Base-by-base conservation (phyloP, 2,888 invertebrate species). In the Heteromurus nitidus region DNA sequence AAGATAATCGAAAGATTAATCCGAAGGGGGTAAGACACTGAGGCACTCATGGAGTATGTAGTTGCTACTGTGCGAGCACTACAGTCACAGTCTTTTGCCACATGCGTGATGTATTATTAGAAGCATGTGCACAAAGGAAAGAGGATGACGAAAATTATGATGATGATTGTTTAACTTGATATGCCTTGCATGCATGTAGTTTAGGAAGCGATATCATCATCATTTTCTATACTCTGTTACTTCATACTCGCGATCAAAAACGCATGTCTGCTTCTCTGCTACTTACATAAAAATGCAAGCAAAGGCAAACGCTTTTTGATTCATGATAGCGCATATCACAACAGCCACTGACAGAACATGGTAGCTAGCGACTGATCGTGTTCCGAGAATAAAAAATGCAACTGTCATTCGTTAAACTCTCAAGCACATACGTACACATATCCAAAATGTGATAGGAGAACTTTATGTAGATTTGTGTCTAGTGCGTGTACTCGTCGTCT, bases 71-170 rank as follows among this genome's bases (percentile, higher is more conserved):
- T 60, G 30, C 65, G 31, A 64, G 42, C 62, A 60, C 55, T 72
- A 26, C n/a, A 16, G 47, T 53, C 24, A 24, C 47, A 47, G 73
- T 55, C 42, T 36, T 13, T 65, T 68, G 68, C 50, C 30, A 53
- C 68, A 47, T 53, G 53, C 47, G 50, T 18, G n/a, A 36, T 65
- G 26, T 58, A 30, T 26, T 58, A n/a, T n/a, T n/a, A n/a, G n/a
- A 13, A 47, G 22, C 44, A 28, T 20, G 24, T 26, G 31, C 31
- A 53, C 24, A 70, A 44, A 58, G 60, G 44, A 72, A 72, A n/a
- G n/a, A n/a, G 72, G 58, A 60, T 60, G 62, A 60, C 42, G 72
- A 60, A 72, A 72, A 72, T 60, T 62, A 30, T 69, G 60, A 60
- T 36, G 36, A 69, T 69, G 53, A 69, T 72, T 60, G 47, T 47